A percentile compares a stretch with the other conserved stretches of the same genome.
Evolutionary conservation across 2,888 invertebrate genomes (phyloP).

Genomic region (Drosophila robusta): DNA sequence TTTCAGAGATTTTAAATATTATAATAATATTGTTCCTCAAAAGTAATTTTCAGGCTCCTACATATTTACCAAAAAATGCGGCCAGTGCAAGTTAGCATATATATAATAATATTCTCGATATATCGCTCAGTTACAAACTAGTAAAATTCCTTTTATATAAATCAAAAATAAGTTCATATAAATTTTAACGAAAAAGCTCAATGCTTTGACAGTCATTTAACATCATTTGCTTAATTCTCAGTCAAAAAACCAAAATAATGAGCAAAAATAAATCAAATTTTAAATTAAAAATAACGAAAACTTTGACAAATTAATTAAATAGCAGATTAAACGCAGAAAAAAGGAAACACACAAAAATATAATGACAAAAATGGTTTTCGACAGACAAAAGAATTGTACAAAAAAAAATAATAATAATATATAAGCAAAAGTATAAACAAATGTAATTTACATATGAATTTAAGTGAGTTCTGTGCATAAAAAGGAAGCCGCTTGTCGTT

Average conservation of each 20-base stretch:
- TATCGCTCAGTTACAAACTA: no score
- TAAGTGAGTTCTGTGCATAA: constrained; percentile 58
- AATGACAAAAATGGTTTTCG: constrained; percentile 15
- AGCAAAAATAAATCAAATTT: constrained; percentile 15
- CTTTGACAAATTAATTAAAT: constrained; percentile 33
- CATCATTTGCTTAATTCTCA: constrained; percentile 2
- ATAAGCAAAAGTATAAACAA: constrained; percentile 51
- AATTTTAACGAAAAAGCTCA: no score
- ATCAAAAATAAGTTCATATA: no score
- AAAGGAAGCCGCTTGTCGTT: constrained; percentile 38
- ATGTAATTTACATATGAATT: constrained; percentile 78
- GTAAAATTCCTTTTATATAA: no score
- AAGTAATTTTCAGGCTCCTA: no score
- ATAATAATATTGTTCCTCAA: no score
- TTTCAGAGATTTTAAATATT: no score
- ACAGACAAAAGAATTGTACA: constrained; percentile 26
- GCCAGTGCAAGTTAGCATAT: no score
- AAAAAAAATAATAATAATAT: constrained; percentile 28
- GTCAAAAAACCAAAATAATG: constrained; percentile 1
- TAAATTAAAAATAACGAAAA: constrained; percentile 19
- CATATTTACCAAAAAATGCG: no score
- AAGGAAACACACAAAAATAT: constrained; percentile 13
- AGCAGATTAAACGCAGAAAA: constrained; percentile 1
- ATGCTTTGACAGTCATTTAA: neutral
- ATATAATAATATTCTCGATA: no score